phyloP scores from a whole-genome alignment of 2,113 vertebrate genomes.

The Anolis sagrei region DNA sequence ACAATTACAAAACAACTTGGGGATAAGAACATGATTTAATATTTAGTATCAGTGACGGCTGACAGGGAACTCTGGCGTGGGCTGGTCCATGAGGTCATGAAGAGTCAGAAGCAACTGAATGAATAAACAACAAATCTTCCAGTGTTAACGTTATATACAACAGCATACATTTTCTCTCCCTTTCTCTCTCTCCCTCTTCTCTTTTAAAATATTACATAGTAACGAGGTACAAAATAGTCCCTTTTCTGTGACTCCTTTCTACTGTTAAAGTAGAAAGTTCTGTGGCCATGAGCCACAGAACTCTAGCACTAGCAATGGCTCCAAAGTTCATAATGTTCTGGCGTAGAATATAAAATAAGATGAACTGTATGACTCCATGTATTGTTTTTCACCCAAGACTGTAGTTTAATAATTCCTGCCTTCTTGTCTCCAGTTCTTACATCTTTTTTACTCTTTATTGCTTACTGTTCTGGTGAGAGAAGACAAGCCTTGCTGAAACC shows the following conservation, averaged over 20 bases:
- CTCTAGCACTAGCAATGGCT: neutral
- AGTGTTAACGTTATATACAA: neutral
- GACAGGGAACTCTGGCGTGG: no score
- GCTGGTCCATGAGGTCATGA: no score
- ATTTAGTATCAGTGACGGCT: no score
- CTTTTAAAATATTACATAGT: neutral
- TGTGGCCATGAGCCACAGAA: neutral
- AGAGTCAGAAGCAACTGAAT: no score
- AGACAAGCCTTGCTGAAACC: neutral
- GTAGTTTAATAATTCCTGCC: no score
- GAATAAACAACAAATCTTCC: no score
- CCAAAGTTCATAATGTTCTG: neutral
- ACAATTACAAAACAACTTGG: neutral
- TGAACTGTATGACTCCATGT: neutral
- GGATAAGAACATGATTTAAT: no score
- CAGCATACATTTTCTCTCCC: neutral
- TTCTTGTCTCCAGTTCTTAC: neutral
- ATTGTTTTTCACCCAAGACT: neutral
- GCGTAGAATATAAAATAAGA: neutral
- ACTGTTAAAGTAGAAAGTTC: neutral
- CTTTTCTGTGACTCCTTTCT: neutral
- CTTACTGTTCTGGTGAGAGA: neutral
- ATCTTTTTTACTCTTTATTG: neutral
- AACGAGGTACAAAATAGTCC: neutral
- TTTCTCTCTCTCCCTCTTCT: neutral